Evolutionary conservation across 2,888 invertebrate species (phyloP).

Genomic region (Tetragonula carbonaria): DNA sequence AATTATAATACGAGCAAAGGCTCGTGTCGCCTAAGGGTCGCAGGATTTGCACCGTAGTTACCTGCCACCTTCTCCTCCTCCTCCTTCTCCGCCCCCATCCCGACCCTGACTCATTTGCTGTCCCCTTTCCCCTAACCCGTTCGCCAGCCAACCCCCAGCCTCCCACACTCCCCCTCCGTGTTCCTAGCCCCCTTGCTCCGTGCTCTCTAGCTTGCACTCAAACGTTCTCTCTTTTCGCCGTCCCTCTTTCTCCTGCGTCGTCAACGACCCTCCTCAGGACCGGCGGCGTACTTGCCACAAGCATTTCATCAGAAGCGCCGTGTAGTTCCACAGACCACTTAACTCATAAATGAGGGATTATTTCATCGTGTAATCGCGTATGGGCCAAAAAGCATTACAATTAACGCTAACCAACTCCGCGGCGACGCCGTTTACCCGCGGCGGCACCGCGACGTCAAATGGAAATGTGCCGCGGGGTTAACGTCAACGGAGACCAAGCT

Average conservation of each 20-base stretch:
- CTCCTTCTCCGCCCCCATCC: constrained; percentile 37
- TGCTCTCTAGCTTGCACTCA: constrained; percentile 52
- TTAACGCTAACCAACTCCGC: constrained; percentile 81
- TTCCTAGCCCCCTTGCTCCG: constrained; percentile 26
- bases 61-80: constrained; percentile 70
- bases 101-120: constrained; percentile 63
- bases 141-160: constrained; percentile 48
- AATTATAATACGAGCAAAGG: constrained; percentile 81
- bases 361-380: constrained; percentile 82
- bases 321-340: constrained; percentile 83
- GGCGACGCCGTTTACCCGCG: constrained; percentile 64
- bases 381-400: constrained; percentile 83
- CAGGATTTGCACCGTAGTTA: constrained; percentile 74
- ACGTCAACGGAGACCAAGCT: constrained; percentile 41
- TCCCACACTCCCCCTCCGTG: constrained; percentile 22
- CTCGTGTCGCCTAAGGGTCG: constrained; percentile 77
- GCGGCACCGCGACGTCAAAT: constrained; percentile 73
- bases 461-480: constrained; percentile 68
- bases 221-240: constrained; percentile 60
- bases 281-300: constrained; percentile 78
- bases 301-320: constrained; percentile 82
- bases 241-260: constrained; percentile 55
- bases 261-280: constrained; percentile 75
- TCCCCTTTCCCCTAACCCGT: constrained; percentile 45
- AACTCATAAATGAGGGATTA: constrained; percentile 83